phyloP scores from a whole-genome alignment of 2,797 vertebrate species.

The Bovichtus diacanthus region DNA sequence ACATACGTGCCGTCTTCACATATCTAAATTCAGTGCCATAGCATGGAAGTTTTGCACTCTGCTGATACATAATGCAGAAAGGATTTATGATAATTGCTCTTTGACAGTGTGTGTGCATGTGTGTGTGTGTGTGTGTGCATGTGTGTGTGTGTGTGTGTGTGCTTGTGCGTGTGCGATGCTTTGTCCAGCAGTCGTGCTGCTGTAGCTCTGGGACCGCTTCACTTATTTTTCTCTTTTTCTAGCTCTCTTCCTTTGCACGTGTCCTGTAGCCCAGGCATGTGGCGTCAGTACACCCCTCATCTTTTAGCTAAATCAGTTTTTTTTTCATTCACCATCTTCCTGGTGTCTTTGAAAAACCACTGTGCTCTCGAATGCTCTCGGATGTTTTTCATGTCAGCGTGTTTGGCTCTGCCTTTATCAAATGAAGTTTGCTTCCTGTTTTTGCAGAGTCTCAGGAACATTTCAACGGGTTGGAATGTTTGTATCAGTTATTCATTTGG shows the following conservation, averaged over 20 bases:
- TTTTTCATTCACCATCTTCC: slow-evolving; percentile 9
- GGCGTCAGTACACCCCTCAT: slow-evolving; percentile 32
- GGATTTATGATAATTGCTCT: slow-evolving; percentile 67
- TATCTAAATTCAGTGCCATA: slow-evolving; percentile 11
- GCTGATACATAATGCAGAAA: slow-evolving; percentile 59
- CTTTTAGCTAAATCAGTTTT: slow-evolving; percentile 66
- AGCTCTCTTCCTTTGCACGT: slow-evolving; percentile 29
- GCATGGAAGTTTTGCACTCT: slow-evolving; percentile 26
- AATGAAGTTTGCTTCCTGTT: slow-evolving; percentile 73
- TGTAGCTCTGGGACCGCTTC: background rate
- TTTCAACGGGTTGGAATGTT: slow-evolving; percentile 54
- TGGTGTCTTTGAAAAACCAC: slow-evolving; percentile 27
- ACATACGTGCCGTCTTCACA: slow-evolving; percentile 10
- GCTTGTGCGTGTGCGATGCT: slow-evolving; percentile 30
- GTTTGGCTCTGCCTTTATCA: slow-evolving; percentile 45
- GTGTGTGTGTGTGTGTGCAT: slow-evolving; percentile 14
- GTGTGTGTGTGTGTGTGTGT: no score
- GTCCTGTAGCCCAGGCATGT: slow-evolving; percentile 27
- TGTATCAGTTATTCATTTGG: slow-evolving; percentile 43
- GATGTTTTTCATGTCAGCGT: slow-evolving; percentile 55
- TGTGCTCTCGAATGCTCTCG: slow-evolving; percentile 10
- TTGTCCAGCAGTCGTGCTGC: slow-evolving; percentile 43
- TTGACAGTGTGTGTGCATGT: slow-evolving; percentile 39
- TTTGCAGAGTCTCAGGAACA: slow-evolving; percentile 44
- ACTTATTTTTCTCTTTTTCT: slow-evolving; percentile 26